Conservation (phyloP, 2,797 vertebrate genomes). For the Fringilla coelebs region DNA sequence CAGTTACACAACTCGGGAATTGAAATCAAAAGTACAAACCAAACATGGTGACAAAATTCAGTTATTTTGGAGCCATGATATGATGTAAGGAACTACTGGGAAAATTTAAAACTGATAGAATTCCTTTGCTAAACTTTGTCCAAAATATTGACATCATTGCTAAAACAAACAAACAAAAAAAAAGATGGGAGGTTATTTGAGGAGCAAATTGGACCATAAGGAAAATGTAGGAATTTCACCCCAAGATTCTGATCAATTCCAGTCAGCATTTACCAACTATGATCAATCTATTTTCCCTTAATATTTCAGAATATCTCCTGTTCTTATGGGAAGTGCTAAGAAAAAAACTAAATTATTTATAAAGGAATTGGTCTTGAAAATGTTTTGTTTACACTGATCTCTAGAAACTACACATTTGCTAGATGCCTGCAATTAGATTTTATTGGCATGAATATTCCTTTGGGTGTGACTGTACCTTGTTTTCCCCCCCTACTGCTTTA, state of each 20-base stretch:
- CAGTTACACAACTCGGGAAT: not conserved
- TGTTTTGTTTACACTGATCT: not conserved
- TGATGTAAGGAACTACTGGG: not conserved
- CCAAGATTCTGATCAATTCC: not conserved
- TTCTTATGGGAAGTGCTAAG: not conserved
- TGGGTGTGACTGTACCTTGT: not conserved
- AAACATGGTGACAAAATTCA: constrained; percentile 4
- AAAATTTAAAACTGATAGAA: not conserved
- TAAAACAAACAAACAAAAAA: not conserved
- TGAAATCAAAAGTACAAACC: constrained; percentile 19
- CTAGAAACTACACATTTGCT: not conserved
- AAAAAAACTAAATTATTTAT: not conserved
- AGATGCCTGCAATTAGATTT: not conserved
- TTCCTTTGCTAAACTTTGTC: not conserved
- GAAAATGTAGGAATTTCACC: not conserved
- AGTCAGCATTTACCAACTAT: not conserved
- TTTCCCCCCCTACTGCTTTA: not conserved
- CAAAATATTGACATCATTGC: not conserved
- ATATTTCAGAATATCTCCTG: not conserved
- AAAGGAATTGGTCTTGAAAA: not conserved
- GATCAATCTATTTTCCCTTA: not conserved
- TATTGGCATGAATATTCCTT: not conserved
- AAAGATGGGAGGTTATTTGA: not conserved
- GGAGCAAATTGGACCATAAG: not conserved
- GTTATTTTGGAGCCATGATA: not conserved